Conservation (phyloP, 1,140 invertebrate species). For the Nasonia vitripennis region DNA sequence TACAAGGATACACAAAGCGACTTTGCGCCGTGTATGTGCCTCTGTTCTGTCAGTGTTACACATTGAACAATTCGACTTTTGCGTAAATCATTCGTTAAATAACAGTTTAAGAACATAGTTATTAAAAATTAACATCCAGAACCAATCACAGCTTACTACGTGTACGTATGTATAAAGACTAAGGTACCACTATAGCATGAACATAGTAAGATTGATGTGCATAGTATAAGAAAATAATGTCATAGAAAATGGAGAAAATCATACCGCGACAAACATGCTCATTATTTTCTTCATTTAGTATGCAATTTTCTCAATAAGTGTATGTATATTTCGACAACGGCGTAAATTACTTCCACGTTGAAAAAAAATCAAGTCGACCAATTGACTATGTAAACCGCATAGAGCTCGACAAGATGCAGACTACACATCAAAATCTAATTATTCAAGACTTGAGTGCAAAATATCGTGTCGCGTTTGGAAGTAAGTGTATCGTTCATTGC, state of each 20-base stretch:
- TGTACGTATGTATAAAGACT: conserved; percentile 54
- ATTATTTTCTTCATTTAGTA: neutral
- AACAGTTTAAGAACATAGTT: conserved; percentile 57
- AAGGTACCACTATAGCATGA: conserved; percentile 19
- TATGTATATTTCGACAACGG: neutral
- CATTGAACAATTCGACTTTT: conserved; percentile 53
- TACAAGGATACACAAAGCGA: conserved; percentile 59
- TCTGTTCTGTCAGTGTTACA: conserved; percentile 52
- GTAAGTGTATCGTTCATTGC: neutral
- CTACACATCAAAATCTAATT: neutral
- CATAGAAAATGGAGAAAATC: neutral
- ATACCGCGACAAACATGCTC: neutral
- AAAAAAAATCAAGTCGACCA: neutral
- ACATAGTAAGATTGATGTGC: neutral
- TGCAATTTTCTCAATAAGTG: neutral
- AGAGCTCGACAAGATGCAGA: neutral
- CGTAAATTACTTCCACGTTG: neutral
- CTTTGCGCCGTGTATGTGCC: conserved; percentile 42
- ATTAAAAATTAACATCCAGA: conserved; percentile 61
- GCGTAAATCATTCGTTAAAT: conserved; percentile 57
- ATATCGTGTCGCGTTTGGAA: neutral
- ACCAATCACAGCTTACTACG: conserved; percentile 63
- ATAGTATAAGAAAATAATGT: neutral
- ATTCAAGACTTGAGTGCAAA: conserved; percentile 1
- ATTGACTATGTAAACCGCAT: neutral